Conservation (phyloP, 2,797 vertebrate genomes). For the Poeciliopsis infans region DNA sequence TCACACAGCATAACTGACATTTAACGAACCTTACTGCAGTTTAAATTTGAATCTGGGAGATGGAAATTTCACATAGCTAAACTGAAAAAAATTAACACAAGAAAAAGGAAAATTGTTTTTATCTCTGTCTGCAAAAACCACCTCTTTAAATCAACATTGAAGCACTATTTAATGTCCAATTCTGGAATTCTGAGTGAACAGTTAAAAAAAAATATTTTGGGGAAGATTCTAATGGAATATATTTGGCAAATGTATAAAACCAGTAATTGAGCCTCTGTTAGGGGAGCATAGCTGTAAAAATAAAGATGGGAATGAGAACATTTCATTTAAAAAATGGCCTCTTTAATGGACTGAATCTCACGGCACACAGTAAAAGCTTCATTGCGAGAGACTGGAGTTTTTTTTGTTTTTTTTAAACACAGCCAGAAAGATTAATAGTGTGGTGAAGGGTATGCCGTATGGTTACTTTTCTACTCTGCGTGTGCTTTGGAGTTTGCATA, state of each 20-base stretch:
- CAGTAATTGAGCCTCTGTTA: slow-evolving; percentile 18
- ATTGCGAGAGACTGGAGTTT: slow-evolving; percentile 36
- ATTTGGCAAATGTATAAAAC: slow-evolving; percentile 20
- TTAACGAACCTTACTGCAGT: neutral
- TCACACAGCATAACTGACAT: neutral
- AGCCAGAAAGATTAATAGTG: slow-evolving; percentile 29
- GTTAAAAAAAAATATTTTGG: neutral
- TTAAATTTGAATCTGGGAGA: neutral
- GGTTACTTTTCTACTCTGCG: slow-evolving; percentile 29
- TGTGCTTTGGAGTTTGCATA: slow-evolving; percentile 24
- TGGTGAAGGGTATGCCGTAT: slow-evolving; percentile 21
- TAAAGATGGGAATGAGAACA: slow-evolving; percentile 9
- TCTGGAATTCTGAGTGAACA: neutral
- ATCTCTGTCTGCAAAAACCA: neutral
- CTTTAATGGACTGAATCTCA: slow-evolving; percentile 25
- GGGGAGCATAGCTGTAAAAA: slow-evolving; percentile 12
- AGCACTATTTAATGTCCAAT: neutral
- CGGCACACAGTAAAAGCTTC: slow-evolving; percentile 38
- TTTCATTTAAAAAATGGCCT: slow-evolving; percentile 22
- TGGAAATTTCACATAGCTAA: neutral
- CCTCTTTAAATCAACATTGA: neutral
- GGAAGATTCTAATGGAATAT: neutral
- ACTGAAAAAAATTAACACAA: neutral
- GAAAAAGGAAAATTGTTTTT: neutral
- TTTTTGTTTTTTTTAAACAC: slow-evolving; percentile 51